These are phyloP conservation scores for Pimpla rufipes DNA, from an alignment of 2,888 invertebrate species.

Conservation along the genomic window DNA sequence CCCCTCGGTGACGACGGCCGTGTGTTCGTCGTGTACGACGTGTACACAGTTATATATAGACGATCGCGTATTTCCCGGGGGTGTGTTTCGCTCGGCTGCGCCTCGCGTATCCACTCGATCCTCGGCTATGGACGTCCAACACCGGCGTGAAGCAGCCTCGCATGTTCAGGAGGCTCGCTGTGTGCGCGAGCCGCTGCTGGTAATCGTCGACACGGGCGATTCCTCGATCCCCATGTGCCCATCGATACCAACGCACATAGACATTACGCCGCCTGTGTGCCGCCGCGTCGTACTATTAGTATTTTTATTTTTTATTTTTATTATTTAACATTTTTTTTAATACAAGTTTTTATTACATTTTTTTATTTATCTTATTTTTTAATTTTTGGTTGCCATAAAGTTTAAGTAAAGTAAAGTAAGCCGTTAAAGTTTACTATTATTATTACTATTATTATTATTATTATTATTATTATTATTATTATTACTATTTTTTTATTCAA, in stretches of 20 bases:
- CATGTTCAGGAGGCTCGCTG: constrained; percentile 1
- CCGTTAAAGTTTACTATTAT: neutral
- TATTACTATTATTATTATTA: neutral
- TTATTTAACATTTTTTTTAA: too few species aligned
- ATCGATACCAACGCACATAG: constrained; percentile 40
- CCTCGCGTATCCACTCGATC: constrained; percentile 27
- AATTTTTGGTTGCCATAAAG: too few species aligned
- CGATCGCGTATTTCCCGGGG: constrained; percentile 51
- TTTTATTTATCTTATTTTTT: too few species aligned
- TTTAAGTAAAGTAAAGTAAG: too few species aligned
- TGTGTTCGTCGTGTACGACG: neutral
- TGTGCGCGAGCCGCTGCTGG: constrained; percentile 1
- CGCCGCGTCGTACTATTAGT: neutral
- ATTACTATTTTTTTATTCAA: too few species aligned
- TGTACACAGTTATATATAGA: neutral
- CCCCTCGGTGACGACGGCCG: neutral
- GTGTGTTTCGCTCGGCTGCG: constrained; percentile 48
- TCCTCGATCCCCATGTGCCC: constrained; percentile 46
- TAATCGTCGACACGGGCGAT: constrained; percentile 47
- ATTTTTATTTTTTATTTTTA: too few species aligned
- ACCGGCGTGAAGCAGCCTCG: constrained; percentile 23
- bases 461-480: too few species aligned
- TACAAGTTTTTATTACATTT: neutral
- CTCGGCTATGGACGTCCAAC: constrained; percentile 7
- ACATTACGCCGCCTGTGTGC: neutral